Base-by-base conservation (phyloP, 2,113 vertebrate genomes). In the Clarias magur region DNA sequence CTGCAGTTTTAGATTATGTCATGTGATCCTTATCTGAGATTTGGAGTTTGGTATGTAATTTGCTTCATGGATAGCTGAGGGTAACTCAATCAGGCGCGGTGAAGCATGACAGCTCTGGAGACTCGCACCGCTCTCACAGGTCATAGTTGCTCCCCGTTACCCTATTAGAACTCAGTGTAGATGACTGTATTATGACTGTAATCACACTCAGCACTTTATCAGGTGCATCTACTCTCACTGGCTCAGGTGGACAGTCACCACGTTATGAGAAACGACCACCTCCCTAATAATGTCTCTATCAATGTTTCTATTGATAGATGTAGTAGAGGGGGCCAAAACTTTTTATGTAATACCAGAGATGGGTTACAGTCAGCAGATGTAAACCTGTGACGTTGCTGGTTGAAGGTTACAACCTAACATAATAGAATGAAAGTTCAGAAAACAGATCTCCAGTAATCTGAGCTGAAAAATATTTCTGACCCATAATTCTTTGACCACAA, bases 61-160 rank as follows among this genome's bases (percentile, higher is more conserved):
- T 2, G 54, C 23, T 53, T 85, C 60, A 62, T 23, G 88, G 91
- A 92, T 89, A 91, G 80, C 78, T 3, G 80, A 78, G 73, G 59
- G 84, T 57, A 86, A 85, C 62, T 92, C 82, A 87, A 53, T 86
- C 82, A 89, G 83, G 80, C 19, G 63, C 88, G 87, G 73, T 89
- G 86, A 73, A 91, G 92, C 88, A 86, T 84, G 86, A 85, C 88
- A 88, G 89, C 87, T 89, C 82, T 79, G 90, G 88, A 90, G 91
- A 38, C 82, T 88, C 23, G 84, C 88, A 27, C 87, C 27, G 88
- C 89, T 88, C 88, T 90, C 89, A 91, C 90, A 87, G 91, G 88
- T 88, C 90, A 73, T 85, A 86, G 86, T 88, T 92, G 90, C 88
- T 89, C 88, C 80, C 65, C 88, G 83, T 34, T 11, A 86, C 88